Percentiles rank a stretch among this genome's conserved stretches.
These are phyloP conservation scores for Parus major DNA, from an alignment of 2,113 vertebrate genomes.

Conservation along the genomic window DNA sequence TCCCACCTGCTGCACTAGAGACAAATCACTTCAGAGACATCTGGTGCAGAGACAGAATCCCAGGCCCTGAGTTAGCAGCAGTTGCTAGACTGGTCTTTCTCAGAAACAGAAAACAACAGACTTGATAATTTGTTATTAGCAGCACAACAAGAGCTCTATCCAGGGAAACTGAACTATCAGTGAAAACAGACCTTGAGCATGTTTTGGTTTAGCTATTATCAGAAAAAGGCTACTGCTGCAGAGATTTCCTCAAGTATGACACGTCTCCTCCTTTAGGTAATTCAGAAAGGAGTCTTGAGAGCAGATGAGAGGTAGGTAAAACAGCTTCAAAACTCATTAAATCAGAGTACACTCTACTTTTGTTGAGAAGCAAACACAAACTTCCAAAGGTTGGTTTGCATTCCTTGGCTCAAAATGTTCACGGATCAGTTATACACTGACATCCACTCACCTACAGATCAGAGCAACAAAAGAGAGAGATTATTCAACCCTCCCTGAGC, in stretches of 20 bases:
- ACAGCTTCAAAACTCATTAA: background rate
- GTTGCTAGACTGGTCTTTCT: background rate
- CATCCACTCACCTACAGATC: background rate
- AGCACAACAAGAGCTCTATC: background rate
- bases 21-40: background rate
- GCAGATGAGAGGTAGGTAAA: background rate
- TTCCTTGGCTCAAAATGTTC: background rate
- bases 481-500: background rate
- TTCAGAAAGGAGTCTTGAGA: background rate
- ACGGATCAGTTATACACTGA: background rate
- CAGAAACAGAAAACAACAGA: constrained; percentile 1
- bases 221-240: background rate
- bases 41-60: background rate
- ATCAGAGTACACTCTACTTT: background rate
- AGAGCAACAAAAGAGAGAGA: background rate
- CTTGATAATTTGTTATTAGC: background rate
- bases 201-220: background rate
- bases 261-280: background rate
- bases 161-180: background rate
- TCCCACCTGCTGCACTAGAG: constrained; percentile 7
- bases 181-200: background rate
- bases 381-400: background rate
- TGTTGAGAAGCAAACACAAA: background rate
- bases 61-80: background rate
- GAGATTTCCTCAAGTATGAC: background rate